A percentile compares a stretch with the other conserved stretches of the same genome.
Evolutionary conservation across 2,113 vertebrate genomes (phyloP).

Genomic region (Glaucomys volans): DNA sequence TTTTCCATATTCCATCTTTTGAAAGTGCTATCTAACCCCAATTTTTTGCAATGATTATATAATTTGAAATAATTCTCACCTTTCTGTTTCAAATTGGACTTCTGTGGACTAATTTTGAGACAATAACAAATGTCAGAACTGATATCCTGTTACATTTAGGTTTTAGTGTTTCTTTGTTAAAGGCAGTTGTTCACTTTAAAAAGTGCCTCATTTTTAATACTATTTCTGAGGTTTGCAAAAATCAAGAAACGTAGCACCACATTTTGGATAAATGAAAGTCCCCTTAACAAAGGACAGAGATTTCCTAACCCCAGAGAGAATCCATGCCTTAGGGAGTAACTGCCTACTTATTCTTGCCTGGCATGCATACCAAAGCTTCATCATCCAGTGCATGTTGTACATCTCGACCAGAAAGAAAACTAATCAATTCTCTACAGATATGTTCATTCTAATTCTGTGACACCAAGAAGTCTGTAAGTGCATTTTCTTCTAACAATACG

Average conservation of each 20-base stretch:
- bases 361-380: not conserved
- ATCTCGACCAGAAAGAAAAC: conserved; percentile 60
- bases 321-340: not conserved
- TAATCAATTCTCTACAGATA: conserved; percentile 66
- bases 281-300: not conserved
- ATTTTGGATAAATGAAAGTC: not conserved
- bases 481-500: conserved; percentile 51
- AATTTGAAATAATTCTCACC: not conserved
- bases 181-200: not conserved
- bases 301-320: not conserved
- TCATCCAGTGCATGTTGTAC: conserved; percentile 13
- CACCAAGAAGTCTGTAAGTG: conserved; percentile 50
- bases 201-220: not conserved
- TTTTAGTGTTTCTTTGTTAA: not conserved
- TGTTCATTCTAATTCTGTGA: conserved; percentile 70
- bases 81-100: not conserved
- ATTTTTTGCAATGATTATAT: not conserved
- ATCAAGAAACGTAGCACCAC: conserved; percentile 7
- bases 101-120: not conserved
- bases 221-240: conserved; percentile 19
- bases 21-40: not conserved
- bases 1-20: not conserved
- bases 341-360: not conserved
- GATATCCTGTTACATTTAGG: not conserved
- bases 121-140: not conserved